phyloP scores from a whole-genome alignment of 2,797 vertebrate species.

The Pangasius macronema region DNA sequence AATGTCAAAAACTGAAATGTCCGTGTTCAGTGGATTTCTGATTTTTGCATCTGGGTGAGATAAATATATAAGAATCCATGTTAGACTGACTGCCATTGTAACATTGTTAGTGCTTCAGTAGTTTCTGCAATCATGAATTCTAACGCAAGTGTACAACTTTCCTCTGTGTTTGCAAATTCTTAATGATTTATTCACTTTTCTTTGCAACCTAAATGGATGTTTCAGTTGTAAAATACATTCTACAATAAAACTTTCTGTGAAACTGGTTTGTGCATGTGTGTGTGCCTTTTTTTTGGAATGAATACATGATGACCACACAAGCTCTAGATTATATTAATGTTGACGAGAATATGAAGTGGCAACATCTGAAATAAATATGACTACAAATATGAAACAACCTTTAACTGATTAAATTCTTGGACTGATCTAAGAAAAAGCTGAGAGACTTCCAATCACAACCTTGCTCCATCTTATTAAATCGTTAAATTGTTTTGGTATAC shows the following conservation, averaged over 20 bases:
- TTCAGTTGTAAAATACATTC: neutral
- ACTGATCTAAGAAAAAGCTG: neutral
- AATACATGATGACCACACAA: neutral
- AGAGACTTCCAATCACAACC: neutral
- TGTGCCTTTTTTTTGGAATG: neutral
- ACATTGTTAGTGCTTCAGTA: neutral
- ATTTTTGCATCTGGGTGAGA: conserved; percentile 65
- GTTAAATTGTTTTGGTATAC: neutral
- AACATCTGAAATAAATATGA: neutral
- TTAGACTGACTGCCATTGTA: neutral
- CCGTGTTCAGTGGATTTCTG: conserved; percentile 80
- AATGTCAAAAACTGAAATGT: conserved; percentile 25
- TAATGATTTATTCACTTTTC: neutral
- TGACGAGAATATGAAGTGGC: neutral
- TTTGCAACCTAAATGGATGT: neutral
- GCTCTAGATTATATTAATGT: neutral
- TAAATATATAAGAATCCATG: neutral
- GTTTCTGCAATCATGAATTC: neutral
- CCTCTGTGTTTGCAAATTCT: neutral
- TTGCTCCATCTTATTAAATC: neutral
- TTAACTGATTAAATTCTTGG: neutral
- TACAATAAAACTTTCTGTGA: conserved; percentile 35
- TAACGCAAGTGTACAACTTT: conserved; percentile 3
- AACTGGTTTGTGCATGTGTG: neutral
- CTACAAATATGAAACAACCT: too few relatives aligned